These are phyloP conservation scores for Platycnemis pennipes DNA, from an alignment of 2,888 invertebrate species.

Conservation along the genomic window DNA sequence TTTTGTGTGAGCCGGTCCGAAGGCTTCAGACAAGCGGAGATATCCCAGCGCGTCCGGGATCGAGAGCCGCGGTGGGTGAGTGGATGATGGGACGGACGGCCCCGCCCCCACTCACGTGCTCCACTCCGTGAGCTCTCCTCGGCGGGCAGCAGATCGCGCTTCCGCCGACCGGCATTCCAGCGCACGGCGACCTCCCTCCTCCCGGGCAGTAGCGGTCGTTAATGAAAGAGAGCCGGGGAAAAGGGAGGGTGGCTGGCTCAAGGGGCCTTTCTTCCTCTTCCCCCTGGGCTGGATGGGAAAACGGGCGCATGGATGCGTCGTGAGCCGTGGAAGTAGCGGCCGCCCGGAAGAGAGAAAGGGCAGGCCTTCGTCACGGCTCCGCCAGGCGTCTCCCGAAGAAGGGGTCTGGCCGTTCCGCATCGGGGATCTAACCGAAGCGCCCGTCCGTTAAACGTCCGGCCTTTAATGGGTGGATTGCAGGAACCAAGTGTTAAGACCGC, in stretches of 20 bases:
- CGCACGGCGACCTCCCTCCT: neutral
- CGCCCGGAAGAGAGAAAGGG: neutral
- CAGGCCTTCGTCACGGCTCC: neutral
- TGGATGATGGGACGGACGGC: neutral
- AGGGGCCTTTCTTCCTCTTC: neutral
- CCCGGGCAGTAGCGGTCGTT: slow-evolving; percentile 36
- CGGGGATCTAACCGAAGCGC: neutral
- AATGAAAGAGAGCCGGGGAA: slow-evolving; percentile 6
- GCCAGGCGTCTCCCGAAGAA: neutral
- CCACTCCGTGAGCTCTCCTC: neutral
- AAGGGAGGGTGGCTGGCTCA: neutral
- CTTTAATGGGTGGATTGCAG: too few relatives aligned
- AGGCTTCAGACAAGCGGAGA: too few relatives aligned
- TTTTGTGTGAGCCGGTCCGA: too few relatives aligned
- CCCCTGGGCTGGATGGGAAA: neutral
- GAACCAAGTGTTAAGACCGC: too few relatives aligned
- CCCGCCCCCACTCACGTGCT: neutral
- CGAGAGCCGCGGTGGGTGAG: too few relatives aligned
- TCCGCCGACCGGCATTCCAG: slow-evolving; percentile 8
- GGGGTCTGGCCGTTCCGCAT: neutral
- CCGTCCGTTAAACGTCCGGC: neutral
- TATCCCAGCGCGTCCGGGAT: too few relatives aligned
- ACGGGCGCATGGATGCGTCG: neutral
- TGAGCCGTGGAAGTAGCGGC: neutral
- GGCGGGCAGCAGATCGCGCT: neutral